phyloP scores from a whole-genome alignment of 1,140 invertebrate species.

The Euura lappo region DNA sequence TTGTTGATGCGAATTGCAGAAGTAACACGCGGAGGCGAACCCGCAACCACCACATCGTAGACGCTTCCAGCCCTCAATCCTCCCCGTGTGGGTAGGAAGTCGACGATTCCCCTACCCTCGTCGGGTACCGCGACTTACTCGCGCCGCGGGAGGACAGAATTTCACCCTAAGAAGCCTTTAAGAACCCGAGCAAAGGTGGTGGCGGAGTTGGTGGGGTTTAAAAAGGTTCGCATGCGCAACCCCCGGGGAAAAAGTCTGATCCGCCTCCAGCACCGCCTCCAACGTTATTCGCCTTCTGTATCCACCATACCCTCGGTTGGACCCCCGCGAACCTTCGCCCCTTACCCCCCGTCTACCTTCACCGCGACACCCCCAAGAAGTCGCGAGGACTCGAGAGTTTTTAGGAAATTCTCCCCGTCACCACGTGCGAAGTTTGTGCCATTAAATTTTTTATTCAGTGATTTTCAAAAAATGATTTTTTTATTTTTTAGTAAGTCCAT shows the following conservation, averaged over 20 bases:
- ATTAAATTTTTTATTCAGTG: too few species aligned
- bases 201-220: conserved; percentile 48
- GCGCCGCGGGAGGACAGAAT: conserved; percentile 48
- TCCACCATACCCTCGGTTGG: conserved; percentile 23
- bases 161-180: conserved; percentile 60
- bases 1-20: neutral
- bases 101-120: conserved; percentile 16
- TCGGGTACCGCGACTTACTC: conserved; percentile 30
- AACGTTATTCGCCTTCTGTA: conserved; percentile 29
- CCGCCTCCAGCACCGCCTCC: conserved; percentile 56
- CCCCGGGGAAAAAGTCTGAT: conserved; percentile 51
- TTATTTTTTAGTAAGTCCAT: too few species aligned
- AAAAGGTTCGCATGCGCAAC: conserved; percentile 59
- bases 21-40: neutral
- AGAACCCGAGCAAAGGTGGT: conserved; percentile 47
- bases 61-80: neutral
- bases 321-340: conserved; percentile 29
- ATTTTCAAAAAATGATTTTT: too few species aligned
- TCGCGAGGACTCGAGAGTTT: conserved; percentile 45
- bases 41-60: neutral
- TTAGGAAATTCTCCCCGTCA: conserved; percentile 48
- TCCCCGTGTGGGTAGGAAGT: neutral
- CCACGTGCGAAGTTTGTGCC: conserved; percentile 43
- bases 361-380: conserved; percentile 32
- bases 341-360: conserved; percentile 18